Percentiles rank a stretch among this genome's conserved stretches.
Evolutionary conservation across 2,888 invertebrate species (phyloP).

Genomic region (Epicampocera succincta): DNA sequence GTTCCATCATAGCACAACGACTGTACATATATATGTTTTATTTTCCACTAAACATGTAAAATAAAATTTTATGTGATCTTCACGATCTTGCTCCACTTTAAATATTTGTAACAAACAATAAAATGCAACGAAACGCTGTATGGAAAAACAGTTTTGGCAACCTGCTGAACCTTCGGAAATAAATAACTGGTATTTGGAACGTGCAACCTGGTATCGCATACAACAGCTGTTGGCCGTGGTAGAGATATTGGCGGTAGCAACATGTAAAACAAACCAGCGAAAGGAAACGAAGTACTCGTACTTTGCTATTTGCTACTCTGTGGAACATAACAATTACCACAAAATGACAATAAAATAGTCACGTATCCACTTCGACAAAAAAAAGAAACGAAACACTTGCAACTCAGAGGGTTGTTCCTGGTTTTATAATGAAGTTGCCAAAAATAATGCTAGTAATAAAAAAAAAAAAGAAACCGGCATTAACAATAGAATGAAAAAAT

Average conservation of each 20-base stretch:
- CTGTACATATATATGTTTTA: conserved; percentile 9
- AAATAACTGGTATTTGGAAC: conserved; percentile 57
- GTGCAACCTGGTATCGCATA: conserved; percentile 26
- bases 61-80: conserved; percentile 59
- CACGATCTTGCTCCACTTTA: conserved; percentile 69
- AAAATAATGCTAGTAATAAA: conserved; percentile 36
- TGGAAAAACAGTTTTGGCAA: conserved; percentile 56
- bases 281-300: conserved; percentile 11
- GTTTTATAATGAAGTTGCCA: conserved; percentile 69
- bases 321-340: conserved; percentile 67
- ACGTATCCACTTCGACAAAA: conserved; percentile 55
- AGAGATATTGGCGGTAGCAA: conserved; percentile 5
- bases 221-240: conserved; percentile 34
- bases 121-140: conserved; percentile 47
- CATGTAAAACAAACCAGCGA: not conserved
- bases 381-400: conserved; percentile 58
- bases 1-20: too few species aligned
- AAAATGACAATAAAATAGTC: conserved; percentile 70
- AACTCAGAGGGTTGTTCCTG: conserved; percentile 28
- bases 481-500: conserved; percentile 53
- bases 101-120: conserved; percentile 46
- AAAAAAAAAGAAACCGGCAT: not conserved
- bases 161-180: conserved; percentile 61
- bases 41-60: conserved; percentile 1
- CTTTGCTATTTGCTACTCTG: conserved; percentile 34